Evolutionary conservation across 2,113 vertebrate species (phyloP).

Genomic region (Phoenicopterus ruber): DNA sequence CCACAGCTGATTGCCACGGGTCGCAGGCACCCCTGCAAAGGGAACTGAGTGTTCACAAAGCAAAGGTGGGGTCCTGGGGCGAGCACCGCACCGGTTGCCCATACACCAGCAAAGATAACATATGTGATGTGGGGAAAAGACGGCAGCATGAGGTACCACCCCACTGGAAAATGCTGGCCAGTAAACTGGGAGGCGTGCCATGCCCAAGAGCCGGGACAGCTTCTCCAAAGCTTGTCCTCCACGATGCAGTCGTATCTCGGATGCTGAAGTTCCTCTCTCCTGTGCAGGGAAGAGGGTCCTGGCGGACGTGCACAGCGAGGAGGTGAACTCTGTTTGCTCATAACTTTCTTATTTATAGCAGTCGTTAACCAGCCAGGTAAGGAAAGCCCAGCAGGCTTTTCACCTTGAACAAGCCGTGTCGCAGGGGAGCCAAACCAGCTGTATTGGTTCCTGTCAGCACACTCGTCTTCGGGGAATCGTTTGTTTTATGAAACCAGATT

Average conservation of each 20-base stretch:
- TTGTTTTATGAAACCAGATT: not conserved
- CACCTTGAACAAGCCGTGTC: not conserved
- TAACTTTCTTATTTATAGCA: not conserved
- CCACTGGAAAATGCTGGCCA: fast-evolving
- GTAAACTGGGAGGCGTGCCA: not conserved
- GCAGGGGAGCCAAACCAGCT: not conserved
- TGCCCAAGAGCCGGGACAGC: not conserved
- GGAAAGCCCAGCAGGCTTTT: not conserved
- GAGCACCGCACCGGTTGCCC: fast-evolving
- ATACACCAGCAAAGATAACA: fast-evolving
- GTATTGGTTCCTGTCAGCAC: not conserved
- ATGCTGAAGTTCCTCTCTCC: not conserved
- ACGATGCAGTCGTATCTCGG: fast-evolving
- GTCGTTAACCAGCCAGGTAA: not conserved
- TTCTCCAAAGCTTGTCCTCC: not conserved
- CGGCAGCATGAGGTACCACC: fast-evolving
- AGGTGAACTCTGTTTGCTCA: not conserved
- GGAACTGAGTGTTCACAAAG: not conserved
- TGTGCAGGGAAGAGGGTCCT: not conserved
- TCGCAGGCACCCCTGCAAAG: not conserved
- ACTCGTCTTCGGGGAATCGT: not conserved
- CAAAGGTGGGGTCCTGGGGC: not conserved
- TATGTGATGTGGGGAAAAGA: not conserved
- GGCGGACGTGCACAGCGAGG: not conserved
- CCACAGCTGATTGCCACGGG: not conserved